Percentiles rank a stretch among this genome's conserved stretches.
phyloP scores from a whole-genome alignment of 1,140 invertebrate species.

The Apis florea region DNA sequence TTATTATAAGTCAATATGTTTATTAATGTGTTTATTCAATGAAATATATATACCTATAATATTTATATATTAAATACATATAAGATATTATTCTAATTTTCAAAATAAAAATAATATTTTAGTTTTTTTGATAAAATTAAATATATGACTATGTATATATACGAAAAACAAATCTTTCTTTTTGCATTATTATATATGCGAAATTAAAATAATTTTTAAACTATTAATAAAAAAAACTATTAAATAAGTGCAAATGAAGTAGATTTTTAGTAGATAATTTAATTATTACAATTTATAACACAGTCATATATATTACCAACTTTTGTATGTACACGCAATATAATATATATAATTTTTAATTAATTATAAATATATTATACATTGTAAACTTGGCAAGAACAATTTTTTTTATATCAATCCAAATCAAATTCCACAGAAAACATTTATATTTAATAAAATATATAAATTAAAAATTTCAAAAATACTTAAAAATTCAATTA shows the following conservation, averaged over 20 bases:
- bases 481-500: not conserved
- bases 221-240: not conserved
- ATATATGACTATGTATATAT: not conserved
- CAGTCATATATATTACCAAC: not conserved
- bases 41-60: constrained; percentile 25
- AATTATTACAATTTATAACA: constrained; percentile 9
- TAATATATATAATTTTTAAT: constrained; percentile 7
- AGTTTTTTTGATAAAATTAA: constrained; percentile 8
- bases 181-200: not conserved
- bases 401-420: not conserved
- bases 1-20: not conserved
- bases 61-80: constrained; percentile 26
- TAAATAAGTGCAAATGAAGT: constrained; percentile 9
- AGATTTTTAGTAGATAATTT: constrained; percentile 16
- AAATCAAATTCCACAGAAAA: not conserved
- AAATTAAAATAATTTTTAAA: constrained; percentile 8
- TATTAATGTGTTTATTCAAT: constrained; percentile 28
- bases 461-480: not conserved
- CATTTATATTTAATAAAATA: not conserved
- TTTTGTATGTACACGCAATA: constrained; percentile 4
- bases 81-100: not conserved
- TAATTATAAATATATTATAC: constrained; percentile 7
- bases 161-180: not conserved
- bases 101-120: constrained; percentile 11
- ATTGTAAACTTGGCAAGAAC: not conserved